Evolutionary conservation across 2,888 invertebrate genomes (phyloP).

Genomic region (Acleris sparsana): DNA sequence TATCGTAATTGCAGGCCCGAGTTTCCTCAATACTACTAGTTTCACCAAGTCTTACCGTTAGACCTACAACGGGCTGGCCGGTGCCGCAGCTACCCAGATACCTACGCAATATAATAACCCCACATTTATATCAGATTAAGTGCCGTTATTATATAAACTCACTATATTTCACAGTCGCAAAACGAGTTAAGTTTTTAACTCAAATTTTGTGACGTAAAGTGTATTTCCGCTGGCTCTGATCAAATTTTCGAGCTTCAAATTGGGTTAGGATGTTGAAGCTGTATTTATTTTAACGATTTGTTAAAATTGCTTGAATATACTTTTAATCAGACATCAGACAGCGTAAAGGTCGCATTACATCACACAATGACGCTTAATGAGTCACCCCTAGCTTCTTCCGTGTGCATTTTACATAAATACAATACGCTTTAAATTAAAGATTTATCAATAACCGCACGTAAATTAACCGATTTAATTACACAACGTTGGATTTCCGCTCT

Average conservation of each 20-base stretch:
- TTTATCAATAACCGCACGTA: background rate
- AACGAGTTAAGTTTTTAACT: slow-evolving; percentile 25
- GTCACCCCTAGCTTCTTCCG: slow-evolving; percentile 38
- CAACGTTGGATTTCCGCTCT: background rate
- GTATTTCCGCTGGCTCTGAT: slow-evolving; percentile 27
- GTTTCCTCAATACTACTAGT: slow-evolving; percentile 48
- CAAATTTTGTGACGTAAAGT: slow-evolving; percentile 26
- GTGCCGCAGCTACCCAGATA: slow-evolving; percentile 45
- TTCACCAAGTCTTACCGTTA: slow-evolving; percentile 58
- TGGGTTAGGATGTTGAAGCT: slow-evolving; percentile 7
- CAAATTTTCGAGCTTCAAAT: slow-evolving; percentile 21
- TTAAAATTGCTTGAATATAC: slow-evolving; percentile 11
- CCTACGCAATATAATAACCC: slow-evolving; percentile 45
- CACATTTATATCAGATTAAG: slow-evolving; percentile 44
- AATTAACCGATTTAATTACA: slow-evolving; percentile 2
- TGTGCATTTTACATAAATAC: slow-evolving; percentile 21
- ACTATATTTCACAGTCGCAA: slow-evolving; percentile 18
- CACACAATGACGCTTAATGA: slow-evolving; percentile 39
- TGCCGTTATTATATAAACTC: slow-evolving; percentile 38
- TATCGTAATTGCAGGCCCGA: slow-evolving; percentile 53
- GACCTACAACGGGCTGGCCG: slow-evolving; percentile 54
- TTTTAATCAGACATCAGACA: slow-evolving; percentile 28
- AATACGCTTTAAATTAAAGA: slow-evolving; percentile 16
- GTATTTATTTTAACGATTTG: slow-evolving; percentile 9
- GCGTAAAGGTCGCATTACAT: slow-evolving; percentile 38